Percentiles rank a stretch among this genome's conserved stretches.
phyloP scores from a whole-genome alignment of 2,797 vertebrate genomes.

The Megalops cyprinoides region DNA sequence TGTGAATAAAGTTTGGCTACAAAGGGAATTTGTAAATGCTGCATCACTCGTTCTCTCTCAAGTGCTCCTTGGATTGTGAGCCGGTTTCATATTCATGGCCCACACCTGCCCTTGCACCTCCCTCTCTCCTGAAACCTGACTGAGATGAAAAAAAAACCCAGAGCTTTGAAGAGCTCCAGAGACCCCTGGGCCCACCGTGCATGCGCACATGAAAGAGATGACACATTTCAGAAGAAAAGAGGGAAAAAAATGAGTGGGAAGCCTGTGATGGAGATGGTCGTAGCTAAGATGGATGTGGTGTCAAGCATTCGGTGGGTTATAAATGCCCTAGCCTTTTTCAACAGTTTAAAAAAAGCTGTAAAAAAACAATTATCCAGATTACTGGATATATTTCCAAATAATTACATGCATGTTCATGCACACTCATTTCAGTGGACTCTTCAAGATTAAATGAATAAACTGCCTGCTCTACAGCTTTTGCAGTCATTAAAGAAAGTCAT shows the following conservation, averaged over 20 bases:
- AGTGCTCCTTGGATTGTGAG: not conserved
- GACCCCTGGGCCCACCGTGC: not conserved
- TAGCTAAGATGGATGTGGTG: not conserved
- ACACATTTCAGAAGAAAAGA: constrained; percentile 8
- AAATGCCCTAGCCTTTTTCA: not conserved
- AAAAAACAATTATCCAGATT: no score
- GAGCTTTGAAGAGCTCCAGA: constrained; percentile 29
- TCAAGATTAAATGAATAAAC: not conserved
- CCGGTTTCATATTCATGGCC: constrained; percentile 24
- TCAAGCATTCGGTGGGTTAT: not conserved
- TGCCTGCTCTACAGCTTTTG: not conserved
- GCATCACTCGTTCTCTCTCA: not conserved
- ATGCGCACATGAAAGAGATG: constrained; percentile 25
- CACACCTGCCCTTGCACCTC: constrained; percentile 11
- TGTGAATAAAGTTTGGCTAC: not conserved
- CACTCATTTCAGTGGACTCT: not conserved
- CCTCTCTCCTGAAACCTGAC: not conserved
- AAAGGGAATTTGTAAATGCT: constrained; percentile 5
- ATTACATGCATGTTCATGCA: no score
- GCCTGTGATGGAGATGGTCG: not conserved
- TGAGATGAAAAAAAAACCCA: constrained; percentile 29
- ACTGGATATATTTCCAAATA: no score
- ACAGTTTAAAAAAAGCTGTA: not conserved
- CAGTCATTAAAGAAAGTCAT: not conserved
- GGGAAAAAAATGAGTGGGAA: not conserved